Evolutionary conservation across 1,140 invertebrate species (phyloP).

Genomic region (Drosophila miranda): DNA sequence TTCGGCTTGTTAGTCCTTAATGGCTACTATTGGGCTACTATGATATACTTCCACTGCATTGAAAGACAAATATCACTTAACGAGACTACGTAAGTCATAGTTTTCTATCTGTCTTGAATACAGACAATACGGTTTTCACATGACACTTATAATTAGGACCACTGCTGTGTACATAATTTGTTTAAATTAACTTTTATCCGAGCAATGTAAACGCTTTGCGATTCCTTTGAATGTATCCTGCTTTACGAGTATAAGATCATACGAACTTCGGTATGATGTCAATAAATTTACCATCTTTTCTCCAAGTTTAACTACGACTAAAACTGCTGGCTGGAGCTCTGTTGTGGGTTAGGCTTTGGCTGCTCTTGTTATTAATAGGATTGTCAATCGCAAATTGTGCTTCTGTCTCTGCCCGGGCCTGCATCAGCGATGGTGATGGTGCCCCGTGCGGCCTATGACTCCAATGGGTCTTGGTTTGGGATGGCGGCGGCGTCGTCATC

Average conservation of each 20-base stretch:
- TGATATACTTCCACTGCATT: background rate
- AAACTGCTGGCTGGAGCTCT: slow-evolving; percentile 28
- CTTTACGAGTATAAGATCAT: slow-evolving; percentile 32
- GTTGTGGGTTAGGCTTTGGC: slow-evolving; percentile 20
- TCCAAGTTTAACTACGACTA: slow-evolving; percentile 27
- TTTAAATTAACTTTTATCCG: slow-evolving; percentile 17
- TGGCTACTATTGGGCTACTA: background rate
- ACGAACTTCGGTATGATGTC: slow-evolving; percentile 27
- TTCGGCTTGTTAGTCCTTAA: background rate
- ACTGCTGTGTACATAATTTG: background rate
- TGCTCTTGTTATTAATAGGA: slow-evolving; percentile 75
- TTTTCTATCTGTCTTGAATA: too few species aligned
- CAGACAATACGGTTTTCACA: too few species aligned
- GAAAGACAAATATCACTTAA: too few species aligned
- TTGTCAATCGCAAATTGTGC: slow-evolving; percentile 79
- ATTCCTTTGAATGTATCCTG: slow-evolving; percentile 3
- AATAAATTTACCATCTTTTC: slow-evolving; percentile 44
- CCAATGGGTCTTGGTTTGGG: background rate
- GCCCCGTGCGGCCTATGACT: slow-evolving; percentile 2
- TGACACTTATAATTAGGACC: background rate
- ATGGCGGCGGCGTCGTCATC: slow-evolving; percentile 42
- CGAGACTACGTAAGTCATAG: too few species aligned
- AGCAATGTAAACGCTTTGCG: slow-evolving; percentile 1
- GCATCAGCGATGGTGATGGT: background rate
- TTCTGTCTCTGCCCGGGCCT: slow-evolving; percentile 30